These are phyloP conservation scores for Lycocorax pyrrhopterus DNA, from an alignment of 2,113 vertebrate genomes.

Conservation along the genomic window DNA sequence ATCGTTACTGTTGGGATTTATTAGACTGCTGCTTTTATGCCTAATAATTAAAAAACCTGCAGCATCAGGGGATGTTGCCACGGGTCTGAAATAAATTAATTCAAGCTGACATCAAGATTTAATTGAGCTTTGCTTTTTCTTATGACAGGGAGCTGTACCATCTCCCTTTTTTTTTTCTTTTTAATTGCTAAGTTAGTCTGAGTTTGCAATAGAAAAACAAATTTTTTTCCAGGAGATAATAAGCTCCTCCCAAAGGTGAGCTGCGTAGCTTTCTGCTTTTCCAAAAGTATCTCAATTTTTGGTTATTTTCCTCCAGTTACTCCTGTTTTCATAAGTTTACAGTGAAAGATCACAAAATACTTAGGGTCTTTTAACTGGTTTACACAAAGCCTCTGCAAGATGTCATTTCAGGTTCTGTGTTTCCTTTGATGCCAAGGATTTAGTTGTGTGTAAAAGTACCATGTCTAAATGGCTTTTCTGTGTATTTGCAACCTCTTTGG, in stretches of 20 bases:
- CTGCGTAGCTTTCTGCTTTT: background rate
- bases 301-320: background rate
- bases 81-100: background rate
- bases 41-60: conserved; percentile 26
- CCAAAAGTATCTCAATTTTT: background rate
- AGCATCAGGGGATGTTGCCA: background rate
- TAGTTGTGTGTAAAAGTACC: background rate
- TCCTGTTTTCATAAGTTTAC: background rate
- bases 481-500: background rate
- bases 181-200: background rate
- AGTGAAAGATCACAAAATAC: background rate
- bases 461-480: background rate
- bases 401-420: background rate
- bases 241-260: background rate
- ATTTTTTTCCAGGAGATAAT: background rate
- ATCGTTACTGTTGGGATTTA: background rate
- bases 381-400: background rate
- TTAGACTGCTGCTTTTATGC: conserved; percentile 22
- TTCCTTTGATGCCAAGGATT: background rate
- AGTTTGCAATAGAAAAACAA: background rate
- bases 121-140: background rate
- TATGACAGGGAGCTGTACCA: background rate
- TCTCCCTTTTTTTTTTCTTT: background rate
- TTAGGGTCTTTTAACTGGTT: background rate
- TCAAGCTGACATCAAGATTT: background rate